These are phyloP conservation scores for Anolis carolinensis DNA, from an alignment of 2,113 vertebrate genomes.

Conservation along the genomic window DNA sequence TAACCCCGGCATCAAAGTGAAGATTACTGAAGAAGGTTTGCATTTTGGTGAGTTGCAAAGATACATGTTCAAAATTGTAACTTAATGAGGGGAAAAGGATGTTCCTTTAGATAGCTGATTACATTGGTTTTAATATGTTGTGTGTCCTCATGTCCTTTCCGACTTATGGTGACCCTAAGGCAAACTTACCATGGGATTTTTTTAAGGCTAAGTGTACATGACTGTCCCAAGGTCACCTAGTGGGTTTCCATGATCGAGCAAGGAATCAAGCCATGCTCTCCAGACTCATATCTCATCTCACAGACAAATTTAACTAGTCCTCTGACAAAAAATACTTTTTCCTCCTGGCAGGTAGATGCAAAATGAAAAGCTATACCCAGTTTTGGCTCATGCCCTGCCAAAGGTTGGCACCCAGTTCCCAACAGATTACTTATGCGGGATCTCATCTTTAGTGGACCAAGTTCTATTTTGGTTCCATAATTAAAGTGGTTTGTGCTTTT, in stretches of 20 bases:
- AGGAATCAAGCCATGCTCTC: too few species aligned
- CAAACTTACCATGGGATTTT: too few species aligned
- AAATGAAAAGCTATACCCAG: too few species aligned
- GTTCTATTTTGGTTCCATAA: background rate
- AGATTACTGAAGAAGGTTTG: constrained; percentile 62
- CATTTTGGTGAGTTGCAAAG: constrained; percentile 58
- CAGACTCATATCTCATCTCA: background rate
- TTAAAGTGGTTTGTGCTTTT: too few species aligned
- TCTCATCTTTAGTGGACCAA: background rate
- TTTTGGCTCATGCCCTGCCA: too few species aligned
- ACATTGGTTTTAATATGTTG: background rate
- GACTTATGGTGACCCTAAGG: too few species aligned
- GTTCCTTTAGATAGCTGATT: background rate
- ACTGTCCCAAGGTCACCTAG: too few species aligned
- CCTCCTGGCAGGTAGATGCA: background rate
- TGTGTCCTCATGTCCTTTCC: too few species aligned
- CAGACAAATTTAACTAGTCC: background rate
- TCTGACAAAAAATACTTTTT: background rate
- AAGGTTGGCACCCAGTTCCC: too few species aligned
- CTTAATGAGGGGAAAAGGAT: background rate
- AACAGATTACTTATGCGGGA: too few species aligned
- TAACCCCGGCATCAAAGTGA: constrained; percentile 61
- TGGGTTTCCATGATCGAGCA: too few species aligned
- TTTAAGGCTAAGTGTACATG: too few species aligned
- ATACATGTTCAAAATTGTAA: background rate